A percentile compares a stretch with the other conserved stretches of the same genome.
phyloP scores from a whole-genome alignment of 2,113 vertebrate species.

The Capricornis sumatraensis region DNA sequence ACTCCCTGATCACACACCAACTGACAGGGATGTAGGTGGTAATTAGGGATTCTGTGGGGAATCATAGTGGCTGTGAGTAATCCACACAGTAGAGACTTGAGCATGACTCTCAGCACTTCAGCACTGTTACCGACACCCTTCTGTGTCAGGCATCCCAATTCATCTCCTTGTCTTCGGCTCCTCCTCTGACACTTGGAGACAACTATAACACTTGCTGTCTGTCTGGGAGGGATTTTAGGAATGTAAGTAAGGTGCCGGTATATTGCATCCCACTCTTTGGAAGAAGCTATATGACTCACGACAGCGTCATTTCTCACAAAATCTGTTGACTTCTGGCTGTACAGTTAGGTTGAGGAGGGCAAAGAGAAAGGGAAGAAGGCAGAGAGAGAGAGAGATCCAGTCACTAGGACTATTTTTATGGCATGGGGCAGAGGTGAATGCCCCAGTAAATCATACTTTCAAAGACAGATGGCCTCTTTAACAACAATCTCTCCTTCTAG shows the following conservation, averaged over 20 bases:
- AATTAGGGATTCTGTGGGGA: background rate
- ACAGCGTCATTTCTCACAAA: background rate
- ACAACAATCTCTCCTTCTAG: constrained; percentile 41
- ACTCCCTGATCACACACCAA: background rate
- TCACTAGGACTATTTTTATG: background rate
- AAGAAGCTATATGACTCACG: constrained; percentile 4
- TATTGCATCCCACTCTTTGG: background rate
- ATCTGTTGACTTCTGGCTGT: background rate
- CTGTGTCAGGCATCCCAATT: background rate
- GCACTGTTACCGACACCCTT: background rate
- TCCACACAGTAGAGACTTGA: background rate
- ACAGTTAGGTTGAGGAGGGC: background rate
- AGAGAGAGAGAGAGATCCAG: constrained; percentile 19
- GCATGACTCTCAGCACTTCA: background rate
- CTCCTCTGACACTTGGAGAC: background rate
- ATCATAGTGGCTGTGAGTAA: background rate
- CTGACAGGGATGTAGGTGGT: background rate
- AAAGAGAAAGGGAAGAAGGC: background rate
- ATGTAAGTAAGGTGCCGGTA: background rate
- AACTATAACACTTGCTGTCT: background rate
- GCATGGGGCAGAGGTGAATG: constrained; percentile 13
- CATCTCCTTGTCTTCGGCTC: background rate
- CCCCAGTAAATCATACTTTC: background rate
- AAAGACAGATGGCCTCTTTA: constrained; percentile 38
- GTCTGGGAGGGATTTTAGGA: background rate